Evolutionary conservation across 2,888 invertebrate species (phyloP).

Genomic region (Stratiomys singularior): DNA sequence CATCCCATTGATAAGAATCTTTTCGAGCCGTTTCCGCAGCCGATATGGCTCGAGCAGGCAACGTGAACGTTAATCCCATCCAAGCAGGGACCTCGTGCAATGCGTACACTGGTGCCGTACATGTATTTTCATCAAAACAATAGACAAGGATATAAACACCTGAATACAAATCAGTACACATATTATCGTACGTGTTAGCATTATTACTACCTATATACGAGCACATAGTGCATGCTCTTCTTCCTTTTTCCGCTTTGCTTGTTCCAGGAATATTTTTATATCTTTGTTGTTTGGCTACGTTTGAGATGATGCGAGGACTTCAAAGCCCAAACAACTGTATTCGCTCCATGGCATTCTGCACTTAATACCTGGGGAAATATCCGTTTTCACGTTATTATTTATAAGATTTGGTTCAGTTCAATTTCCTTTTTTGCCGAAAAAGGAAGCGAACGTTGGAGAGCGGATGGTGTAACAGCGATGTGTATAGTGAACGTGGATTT

Average conservation of each 20-base stretch:
- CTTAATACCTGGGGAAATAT: constrained; percentile 50
- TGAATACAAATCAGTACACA: constrained; percentile 41
- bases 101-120: not conserved
- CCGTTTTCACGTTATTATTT: constrained; percentile 51
- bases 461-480: not conserved
- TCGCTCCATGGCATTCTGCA: constrained; percentile 33
- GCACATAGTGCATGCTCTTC: no score
- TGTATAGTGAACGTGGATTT: not conserved
- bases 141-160: constrained; percentile 45
- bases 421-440: constrained; percentile 44
- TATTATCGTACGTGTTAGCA: constrained; percentile 32
- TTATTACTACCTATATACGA: constrained; percentile 7
- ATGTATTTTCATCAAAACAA: constrained; percentile 46
- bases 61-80: not conserved
- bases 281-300: not conserved
- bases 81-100: not conserved
- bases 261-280: no score
- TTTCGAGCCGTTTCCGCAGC: not conserved
- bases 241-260: not conserved
- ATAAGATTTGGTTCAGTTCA: constrained; percentile 51
- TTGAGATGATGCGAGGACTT: not conserved
- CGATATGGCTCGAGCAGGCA: not conserved
- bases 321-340: constrained; percentile 26
- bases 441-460: not conserved
- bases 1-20: constrained; percentile 11